phyloP scores from a whole-genome alignment of 2,888 invertebrate species.

The Pediacus dermestoides region DNA sequence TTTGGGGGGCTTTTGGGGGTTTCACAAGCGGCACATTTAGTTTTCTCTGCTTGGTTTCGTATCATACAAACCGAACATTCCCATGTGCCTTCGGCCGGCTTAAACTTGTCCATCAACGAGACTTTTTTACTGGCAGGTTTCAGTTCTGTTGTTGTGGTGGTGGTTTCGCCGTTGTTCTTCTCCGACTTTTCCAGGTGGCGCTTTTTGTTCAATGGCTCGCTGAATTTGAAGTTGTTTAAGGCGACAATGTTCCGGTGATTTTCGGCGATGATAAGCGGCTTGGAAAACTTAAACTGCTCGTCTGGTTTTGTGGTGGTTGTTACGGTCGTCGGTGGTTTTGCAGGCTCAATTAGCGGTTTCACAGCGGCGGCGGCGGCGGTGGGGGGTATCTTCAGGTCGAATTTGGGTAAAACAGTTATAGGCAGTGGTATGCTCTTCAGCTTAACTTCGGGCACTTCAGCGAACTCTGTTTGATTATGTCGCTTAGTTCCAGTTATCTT shows the following conservation, averaged over 20 bases:
- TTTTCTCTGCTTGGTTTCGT: slow-evolving; percentile 49
- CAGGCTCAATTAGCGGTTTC: neutral
- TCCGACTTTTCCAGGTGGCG: slow-evolving; percentile 21
- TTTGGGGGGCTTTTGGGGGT: slow-evolving; percentile 33
- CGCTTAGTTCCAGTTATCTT: slow-evolving; percentile 42
- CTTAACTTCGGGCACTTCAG: slow-evolving; percentile 47
- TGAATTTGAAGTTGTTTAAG: slow-evolving; percentile 57
- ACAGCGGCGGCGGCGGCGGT: slow-evolving; percentile 27
- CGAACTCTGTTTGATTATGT: slow-evolving; percentile 30
- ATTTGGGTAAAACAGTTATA: slow-evolving; percentile 57
- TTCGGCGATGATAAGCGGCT: slow-evolving; percentile 51
- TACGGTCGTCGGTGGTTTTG: slow-evolving; percentile 2
- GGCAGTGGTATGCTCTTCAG: slow-evolving; percentile 56
- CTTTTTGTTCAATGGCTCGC: slow-evolving; percentile 51
- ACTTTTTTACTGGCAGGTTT: slow-evolving; percentile 42
- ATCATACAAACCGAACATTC: slow-evolving; percentile 62
- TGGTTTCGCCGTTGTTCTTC: slow-evolving; percentile 22
- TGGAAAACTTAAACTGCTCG: slow-evolving; percentile 45
- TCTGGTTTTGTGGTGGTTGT: slow-evolving; percentile 9
- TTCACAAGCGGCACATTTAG: slow-evolving; percentile 56
- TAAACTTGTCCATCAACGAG: slow-evolving; percentile 18
- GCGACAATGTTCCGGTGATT: slow-evolving; percentile 48
- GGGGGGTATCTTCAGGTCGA: slow-evolving; percentile 52
- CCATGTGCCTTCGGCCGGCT: slow-evolving; percentile 50
- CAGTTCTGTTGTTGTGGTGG: slow-evolving; percentile 40